Evolutionary conservation across 2,113 vertebrate species (phyloP), one percentile per base, ranked within the genome.

Genomic region (Egretta garzetta): DNA sequence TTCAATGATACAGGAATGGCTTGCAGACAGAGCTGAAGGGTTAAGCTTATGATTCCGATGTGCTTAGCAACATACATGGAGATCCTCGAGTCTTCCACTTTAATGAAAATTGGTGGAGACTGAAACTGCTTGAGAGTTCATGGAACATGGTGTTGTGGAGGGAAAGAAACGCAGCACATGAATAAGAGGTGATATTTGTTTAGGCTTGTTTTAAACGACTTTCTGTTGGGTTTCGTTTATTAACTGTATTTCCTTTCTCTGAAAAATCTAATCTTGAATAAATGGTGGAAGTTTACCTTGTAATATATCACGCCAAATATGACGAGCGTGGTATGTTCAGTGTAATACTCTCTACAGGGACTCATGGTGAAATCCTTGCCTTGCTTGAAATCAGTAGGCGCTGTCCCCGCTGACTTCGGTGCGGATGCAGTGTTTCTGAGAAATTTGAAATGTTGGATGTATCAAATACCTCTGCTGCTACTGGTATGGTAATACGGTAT

Each of bases 191-290:
- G 82, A 27, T 94, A 58, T 77, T 94, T 92, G 18, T 77, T 88
- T 53, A 81, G 71, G n/a, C 27, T 81, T 92, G 45, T 58, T 35
- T 62, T 53, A 67, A 90, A 63, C 23, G 37, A 53, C 45, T 71
- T 86, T 80, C 27, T 74, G 10, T 79, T 63, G 37, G 52, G 63
- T 82, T 90, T 71, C 0, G 63, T 70, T 93, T 92, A 64, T 91
- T 88, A 85, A 47, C 55, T 82, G 32, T 52, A n/a, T 93, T 93
- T 64, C 52, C 32, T 80, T 77, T 83, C 45, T 91, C 74, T 88
- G 71, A 89, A 93, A 94, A 91, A 74, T 74, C 62, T 41, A 81
- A 91, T 86, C 33, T 63, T 91, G 62, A 87, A 85, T 80, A 85
- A 85, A 90, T 0, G 6, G n/a, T 89, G 35, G 18, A 87, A 64